Base-by-base conservation (phyloP, 2,113 vertebrate genomes). In the Nicator chloris region DNA sequence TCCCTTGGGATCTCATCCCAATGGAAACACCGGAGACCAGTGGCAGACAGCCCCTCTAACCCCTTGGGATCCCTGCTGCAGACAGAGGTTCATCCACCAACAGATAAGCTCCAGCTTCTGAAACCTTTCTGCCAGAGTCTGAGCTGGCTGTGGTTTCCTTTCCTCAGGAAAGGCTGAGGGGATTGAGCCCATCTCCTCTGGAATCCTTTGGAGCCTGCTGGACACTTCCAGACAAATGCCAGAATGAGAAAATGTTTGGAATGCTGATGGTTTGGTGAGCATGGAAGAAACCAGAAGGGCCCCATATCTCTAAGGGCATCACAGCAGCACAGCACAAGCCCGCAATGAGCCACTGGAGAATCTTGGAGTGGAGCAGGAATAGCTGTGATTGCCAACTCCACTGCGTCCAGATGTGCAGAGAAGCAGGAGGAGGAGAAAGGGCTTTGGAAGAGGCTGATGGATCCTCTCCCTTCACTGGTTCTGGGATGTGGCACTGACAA, bases 21-120 rank as follows among this genome's bases (percentile, higher is more conserved):
- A 10, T 4, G 28, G 50, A 7, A 68, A 47, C 4, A 18, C 20
- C 0, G 0, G 17, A 33, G 51, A 28, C 4, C 23, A 15, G 70
- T 4, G 12, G 56, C 65, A 59, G 54, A 13, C 14, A 44, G 7
- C 3, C 35, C 11, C 5, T 21, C 30, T 10, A 39, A 45, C 4
- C 61, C 56, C 44, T 13, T 6, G 5, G 69, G 75, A 33, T 21
- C 59, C 30, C 60, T 3, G 12, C 82, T 40, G 65, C 92, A 71
- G 37, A 12, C 28, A 47, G 54, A 1, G 9, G 54, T 5, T 68
- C 65, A 7, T 14, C 21, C 7, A 22, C 71, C 57, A 49, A 1
- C 1, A 3, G 11, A 35, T 4, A 23, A 49, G 27, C 57, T 56
- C 69, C 68, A 45, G 10, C 9, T 68, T 60, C 63, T 57, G 30